Evolutionary conservation across 2,113 vertebrate genomes (phyloP), one percentile per base, ranked within the genome.

Genomic region (Clarias magur): DNA sequence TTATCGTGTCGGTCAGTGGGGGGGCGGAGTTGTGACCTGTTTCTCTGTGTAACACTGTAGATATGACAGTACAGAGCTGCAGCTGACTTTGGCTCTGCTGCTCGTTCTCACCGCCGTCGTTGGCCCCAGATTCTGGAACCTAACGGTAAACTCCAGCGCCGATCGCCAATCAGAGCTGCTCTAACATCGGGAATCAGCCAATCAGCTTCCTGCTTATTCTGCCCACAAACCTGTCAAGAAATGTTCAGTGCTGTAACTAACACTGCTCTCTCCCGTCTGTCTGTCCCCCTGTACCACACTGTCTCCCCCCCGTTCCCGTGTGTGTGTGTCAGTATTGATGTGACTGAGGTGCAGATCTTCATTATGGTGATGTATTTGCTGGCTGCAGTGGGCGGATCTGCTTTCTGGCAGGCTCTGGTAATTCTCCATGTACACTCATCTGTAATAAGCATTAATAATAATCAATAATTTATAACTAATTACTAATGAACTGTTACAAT

Each of bases 281-380:
- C 82, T 54, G 12, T 48, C 21, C 11, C 19, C 25, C 17, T 13
- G 8, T 81, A 42, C 42, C 42, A 42, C 38, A 38, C 48, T 53
- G n/a, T 9, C 42, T 53, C 7, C 30, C 27, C 16, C 1, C 73
- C 2, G 3, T 21, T 0, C 42, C 2, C 23, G 23, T 92, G 92
- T 96, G 93, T 94, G 93, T 95, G 92, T 93, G 95, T 96, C 96
- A 99, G 98, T 96, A 99, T 99, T 96, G 98, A 99, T 95, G 98
- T 99, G 96, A 99, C 98, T 93, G 98, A 99, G 95, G 98, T 99
- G 91, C 98, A 99, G 96, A 97, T 99, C 97, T 99, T 99, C 97
- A 99, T 99, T 94, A 99, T 99, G 94, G 94, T 96, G 95, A 96
- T 99, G 97, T 99, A 99, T 96, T 95, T 99, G 93, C 97, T 99